phyloP scores from a whole-genome alignment of 35 echinoderm and acorn worm genomes.

The Ptychodera flava region DNA sequence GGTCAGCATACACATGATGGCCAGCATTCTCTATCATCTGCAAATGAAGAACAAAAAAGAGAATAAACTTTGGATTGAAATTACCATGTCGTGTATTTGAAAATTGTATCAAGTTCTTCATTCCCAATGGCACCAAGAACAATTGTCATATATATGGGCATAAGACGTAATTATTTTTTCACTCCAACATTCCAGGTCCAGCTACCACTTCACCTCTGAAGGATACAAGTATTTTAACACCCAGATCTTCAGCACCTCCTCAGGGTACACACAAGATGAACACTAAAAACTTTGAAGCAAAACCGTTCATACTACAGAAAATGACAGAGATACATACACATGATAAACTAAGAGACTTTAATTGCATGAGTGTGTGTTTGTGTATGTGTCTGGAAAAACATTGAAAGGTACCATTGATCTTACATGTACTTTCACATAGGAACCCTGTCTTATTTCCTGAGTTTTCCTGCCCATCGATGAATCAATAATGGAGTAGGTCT shows the following conservation, averaged over 20 bases:
- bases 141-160: neutral
- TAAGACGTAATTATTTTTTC: neutral
- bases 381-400: no score
- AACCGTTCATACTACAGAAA: no score
- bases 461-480: slow-evolving; percentile 33
- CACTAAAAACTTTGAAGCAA: no score
- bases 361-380: no score
- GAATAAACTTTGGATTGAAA: neutral
- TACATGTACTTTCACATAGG: slow-evolving; percentile 66
- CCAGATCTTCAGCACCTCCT: no score
- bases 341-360: no score
- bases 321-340: no score
- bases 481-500: slow-evolving; percentile 70
- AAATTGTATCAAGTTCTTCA: neutral
- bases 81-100: slow-evolving; percentile 7
- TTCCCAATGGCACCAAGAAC: neutral
- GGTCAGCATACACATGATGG: slow-evolving; percentile 96
- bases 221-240: neutral
- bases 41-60: slow-evolving; percentile 24
- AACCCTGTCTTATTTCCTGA: slow-evolving; percentile 19
- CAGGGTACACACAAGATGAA: no score
- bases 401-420: no score
- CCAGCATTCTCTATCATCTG: slow-evolving; percentile 80
- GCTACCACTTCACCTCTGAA: neutral
- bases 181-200: slow-evolving; percentile 1